These are phyloP conservation scores for Silurus aristotelis DNA, from an alignment of 2,797 vertebrate species.

Conservation along the genomic window DNA sequence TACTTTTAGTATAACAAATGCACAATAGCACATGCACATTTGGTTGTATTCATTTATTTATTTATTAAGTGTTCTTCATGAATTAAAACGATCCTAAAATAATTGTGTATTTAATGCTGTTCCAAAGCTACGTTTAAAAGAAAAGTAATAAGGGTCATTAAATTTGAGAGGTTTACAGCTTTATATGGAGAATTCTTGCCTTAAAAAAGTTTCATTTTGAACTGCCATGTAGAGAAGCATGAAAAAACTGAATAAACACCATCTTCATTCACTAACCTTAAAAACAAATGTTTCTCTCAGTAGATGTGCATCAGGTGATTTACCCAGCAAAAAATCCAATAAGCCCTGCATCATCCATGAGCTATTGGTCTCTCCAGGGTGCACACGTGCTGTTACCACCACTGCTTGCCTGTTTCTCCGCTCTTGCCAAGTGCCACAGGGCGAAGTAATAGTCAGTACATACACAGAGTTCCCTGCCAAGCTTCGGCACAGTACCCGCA, in stretches of 20 bases:
- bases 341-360: conserved; percentile 95
- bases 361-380: conserved; percentile 86
- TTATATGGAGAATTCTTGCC: not conserved
- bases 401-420: conserved; percentile 76
- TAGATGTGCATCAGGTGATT: conserved; percentile 80
- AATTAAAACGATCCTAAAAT: no score
- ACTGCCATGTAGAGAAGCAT: not conserved
- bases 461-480: conserved; percentile 87
- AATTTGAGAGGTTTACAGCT: not conserved
- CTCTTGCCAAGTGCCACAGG: conserved; percentile 44
- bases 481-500: conserved; percentile 83
- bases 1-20: not conserved
- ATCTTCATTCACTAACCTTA: conserved; percentile 69
- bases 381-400: conserved; percentile 86
- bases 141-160: not conserved
- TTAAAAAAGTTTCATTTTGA: not conserved
- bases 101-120: not conserved
- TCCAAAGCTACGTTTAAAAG: not conserved
- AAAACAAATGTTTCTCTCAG: conserved; percentile 89
- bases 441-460: conserved; percentile 83
- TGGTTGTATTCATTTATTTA: not conserved
- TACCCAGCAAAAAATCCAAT: conserved; percentile 86
- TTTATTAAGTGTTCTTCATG: no score
- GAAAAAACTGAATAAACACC: not conserved
- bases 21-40: not conserved